A percentile compares a stretch with the other conserved stretches of the same genome.
Conservation (phyloP, 1,140 invertebrate genomes). For the Caenorhabditis tropicalis region DNA sequence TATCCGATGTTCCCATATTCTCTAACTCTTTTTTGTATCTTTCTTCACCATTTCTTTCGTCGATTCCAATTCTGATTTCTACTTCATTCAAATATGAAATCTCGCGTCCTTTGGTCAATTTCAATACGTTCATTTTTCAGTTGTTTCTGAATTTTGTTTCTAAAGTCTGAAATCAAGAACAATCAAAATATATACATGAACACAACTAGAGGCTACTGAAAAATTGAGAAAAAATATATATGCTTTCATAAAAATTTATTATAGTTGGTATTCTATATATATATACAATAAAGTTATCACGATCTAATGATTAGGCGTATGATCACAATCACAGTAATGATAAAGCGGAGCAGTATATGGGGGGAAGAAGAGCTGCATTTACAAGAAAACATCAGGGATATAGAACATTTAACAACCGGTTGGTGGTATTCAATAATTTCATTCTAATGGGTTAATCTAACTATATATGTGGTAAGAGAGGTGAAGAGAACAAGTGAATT, state of each 20-base stretch:
- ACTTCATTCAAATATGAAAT: slow-evolving; percentile 34
- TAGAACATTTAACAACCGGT: slow-evolving; percentile 10
- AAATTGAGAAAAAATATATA: too few species aligned
- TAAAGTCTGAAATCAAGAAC: not conserved
- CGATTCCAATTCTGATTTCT: slow-evolving; percentile 22
- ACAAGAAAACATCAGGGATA: not conserved
- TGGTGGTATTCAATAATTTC: not conserved
- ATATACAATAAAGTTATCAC: not conserved
- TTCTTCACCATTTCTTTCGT: not conserved
- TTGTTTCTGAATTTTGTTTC: not conserved
- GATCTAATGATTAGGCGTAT: not conserved
- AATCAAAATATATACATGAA: slow-evolving; percentile 17
- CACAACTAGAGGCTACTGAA: not conserved
- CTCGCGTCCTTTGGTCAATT: not conserved
- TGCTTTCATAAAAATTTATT: not conserved
- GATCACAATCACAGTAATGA: not conserved
- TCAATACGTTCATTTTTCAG: not conserved
- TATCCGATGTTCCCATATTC: slow-evolving; percentile 48
- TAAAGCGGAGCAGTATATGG: slow-evolving; percentile 3
- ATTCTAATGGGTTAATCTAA: not conserved
- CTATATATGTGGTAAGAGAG: not conserved
- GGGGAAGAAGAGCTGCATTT: not conserved
- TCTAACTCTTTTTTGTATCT: slow-evolving; percentile 19
- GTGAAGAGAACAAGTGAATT: not conserved
- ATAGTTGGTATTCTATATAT: not conserved